Evolutionary conservation across 2,888 invertebrate genomes (phyloP), one percentile per base, ranked within the genome.

Genomic region (Antheraea yamamai): DNA sequence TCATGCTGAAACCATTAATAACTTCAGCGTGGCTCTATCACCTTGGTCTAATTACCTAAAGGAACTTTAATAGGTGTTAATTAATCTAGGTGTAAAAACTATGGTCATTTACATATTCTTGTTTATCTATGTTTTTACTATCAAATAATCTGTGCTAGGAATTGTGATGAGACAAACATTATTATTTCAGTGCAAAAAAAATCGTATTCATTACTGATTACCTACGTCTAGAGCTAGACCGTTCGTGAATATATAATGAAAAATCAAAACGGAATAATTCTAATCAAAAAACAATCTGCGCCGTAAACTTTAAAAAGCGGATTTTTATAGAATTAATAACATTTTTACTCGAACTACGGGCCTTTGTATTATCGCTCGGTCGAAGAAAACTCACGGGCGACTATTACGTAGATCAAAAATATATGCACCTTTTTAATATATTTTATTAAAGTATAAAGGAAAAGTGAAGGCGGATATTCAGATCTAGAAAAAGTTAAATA

Each of bases 291-390:
- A 78, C 76, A 81, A 84, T 84, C 81, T 80, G 73, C 78, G 78
- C 77, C 74, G 75, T 72, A 58, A 77, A 73, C 74, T 61, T 35
- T 75, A 77, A 76, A 78, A 58, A 78, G 75, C 61, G 71, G 76
- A 75, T 75, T 76, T 83, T 80, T 77, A 78, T 79, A 76, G 79
- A 83, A 84, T 84, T 83, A 82, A 82, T 84, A 79, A 85, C 84
- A 84, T 82, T 80, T 79, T 77, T 74, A 73, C 75, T 74, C 1
- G n/a, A 82, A 81, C 80, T 85, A 83, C 12, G 84, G 81, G 80
- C 76, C 77, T 79, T 78, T 79, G 79, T 77, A 70, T 61, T 61
- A 23, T 74, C 76, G 75, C 26, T 73, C 75, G 52, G 73, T n/a
- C 47, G 68, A 30, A 47, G 39, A 68, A 74, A 76, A 78, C 68